A percentile compares a stretch with the other conserved stretches of the same genome.
These are phyloP conservation scores for Drosophila asahinai DNA, from an alignment of 1,140 invertebrate genomes.

Conservation along the genomic window DNA sequence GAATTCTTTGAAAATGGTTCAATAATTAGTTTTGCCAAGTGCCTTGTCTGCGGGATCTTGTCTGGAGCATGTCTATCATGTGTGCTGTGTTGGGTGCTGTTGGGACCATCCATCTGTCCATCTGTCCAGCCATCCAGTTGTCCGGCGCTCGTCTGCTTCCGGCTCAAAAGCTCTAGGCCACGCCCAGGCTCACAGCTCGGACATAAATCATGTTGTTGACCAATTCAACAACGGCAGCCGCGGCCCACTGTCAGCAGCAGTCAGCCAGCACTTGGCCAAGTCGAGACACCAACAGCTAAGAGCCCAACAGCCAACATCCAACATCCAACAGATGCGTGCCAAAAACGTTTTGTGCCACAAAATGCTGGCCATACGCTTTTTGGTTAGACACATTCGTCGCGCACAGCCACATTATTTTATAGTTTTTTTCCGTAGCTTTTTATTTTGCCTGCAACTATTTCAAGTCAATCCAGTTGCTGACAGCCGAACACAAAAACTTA, in stretches of 20 bases:
- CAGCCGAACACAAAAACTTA: conserved; percentile 75
- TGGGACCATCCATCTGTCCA: conserved; percentile 1
- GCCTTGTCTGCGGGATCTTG: conserved; percentile 3
- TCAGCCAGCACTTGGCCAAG: conserved; percentile 28
- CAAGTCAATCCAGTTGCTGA: conserved; percentile 75
- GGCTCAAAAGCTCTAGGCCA: conserved; percentile 48
- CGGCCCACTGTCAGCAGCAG: conserved; percentile 41
- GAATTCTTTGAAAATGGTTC: neutral
- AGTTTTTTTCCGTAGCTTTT: conserved; percentile 3
- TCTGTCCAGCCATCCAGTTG: conserved; percentile 12
- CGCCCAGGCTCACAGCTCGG: conserved; percentile 44
- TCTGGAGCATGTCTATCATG: conserved; percentile 46
- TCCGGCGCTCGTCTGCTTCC: conserved; percentile 52
- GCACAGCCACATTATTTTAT: conserved; percentile 19
- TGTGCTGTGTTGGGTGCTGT: neutral
- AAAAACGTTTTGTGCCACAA: conserved; percentile 75
- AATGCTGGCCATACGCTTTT: conserved; percentile 70
- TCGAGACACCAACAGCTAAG: conserved; percentile 33
- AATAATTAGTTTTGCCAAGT: conserved; percentile 1
- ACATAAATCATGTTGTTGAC: conserved; percentile 65
- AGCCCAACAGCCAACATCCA: conserved; percentile 7
- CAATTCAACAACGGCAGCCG: conserved; percentile 47
- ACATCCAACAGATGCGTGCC: conserved; percentile 41
- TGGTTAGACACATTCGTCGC: conserved; percentile 51
- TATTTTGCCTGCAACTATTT: conserved; percentile 62